Evolutionary conservation across 2,888 invertebrate genomes (phyloP).

Genomic region (Spilarctia lutea): DNA sequence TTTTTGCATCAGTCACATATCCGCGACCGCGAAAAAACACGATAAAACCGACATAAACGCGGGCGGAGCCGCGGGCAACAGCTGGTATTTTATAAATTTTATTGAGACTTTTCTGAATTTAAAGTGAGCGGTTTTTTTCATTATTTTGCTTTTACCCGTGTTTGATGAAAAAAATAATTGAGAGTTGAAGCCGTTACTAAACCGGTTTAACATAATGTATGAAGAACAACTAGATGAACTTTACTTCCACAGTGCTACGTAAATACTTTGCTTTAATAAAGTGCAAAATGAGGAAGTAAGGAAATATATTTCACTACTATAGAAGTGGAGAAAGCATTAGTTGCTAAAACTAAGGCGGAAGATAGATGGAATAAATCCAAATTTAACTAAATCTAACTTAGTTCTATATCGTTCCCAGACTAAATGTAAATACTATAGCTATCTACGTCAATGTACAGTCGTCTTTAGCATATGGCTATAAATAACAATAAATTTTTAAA

Average conservation of each 20-base stretch:
- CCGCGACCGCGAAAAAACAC: too few species aligned
- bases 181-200: background rate
- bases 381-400: too few species aligned
- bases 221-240: background rate
- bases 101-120: conserved; percentile 21
- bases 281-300: background rate
- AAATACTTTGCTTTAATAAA: background rate
- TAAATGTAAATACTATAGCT: too few species aligned
- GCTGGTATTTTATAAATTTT: conserved; percentile 40
- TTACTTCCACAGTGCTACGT: background rate
- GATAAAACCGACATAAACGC: too few species aligned
- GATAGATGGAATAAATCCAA: too few species aligned
- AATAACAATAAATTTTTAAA: too few species aligned
- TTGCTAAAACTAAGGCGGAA: background rate
- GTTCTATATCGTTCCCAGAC: too few species aligned
- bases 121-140: conserved; percentile 13
- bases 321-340: background rate
- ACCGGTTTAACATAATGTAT: background rate
- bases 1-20: too few species aligned
- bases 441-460: too few species aligned
- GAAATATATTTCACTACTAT: background rate
- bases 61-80: too few species aligned
- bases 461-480: too few species aligned
- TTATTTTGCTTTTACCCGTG: conserved; percentile 9
- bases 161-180: background rate